Percentiles rank a stretch among this genome's conserved stretches.
Conservation (phyloP, 2,888 invertebrate genomes). For the Pandemis corylana region DNA sequence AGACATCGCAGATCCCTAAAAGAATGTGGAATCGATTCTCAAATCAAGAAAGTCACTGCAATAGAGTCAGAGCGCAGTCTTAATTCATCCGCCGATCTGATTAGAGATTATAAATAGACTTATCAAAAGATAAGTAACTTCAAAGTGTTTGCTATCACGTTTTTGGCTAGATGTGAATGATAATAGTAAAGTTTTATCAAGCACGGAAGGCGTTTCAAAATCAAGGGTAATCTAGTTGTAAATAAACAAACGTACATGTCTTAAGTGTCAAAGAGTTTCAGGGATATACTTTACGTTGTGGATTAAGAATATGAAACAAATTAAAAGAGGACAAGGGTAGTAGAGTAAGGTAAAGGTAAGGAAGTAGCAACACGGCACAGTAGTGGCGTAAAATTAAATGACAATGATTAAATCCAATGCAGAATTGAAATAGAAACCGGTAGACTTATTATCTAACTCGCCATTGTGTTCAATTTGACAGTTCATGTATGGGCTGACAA, state of each 20-base stretch:
- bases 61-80: no score
- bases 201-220: neutral
- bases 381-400: no score
- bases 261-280: neutral
- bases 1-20: no score
- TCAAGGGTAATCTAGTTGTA: slow-evolving; percentile 1
- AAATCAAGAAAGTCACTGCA: no score
- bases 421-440: no score
- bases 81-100: no score
- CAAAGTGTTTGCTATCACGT: neutral
- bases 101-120: neutral
- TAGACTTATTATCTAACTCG: no score
- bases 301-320: neutral
- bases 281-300: neutral
- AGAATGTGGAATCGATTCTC: no score
- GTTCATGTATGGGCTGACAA: no score
- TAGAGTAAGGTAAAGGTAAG: neutral
- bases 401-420: no score
- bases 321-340: neutral
- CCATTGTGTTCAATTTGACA: no score
- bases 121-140: neutral
- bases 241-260: neutral
- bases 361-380: no score
- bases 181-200: neutral
- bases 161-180: neutral